Evolutionary conservation across 2,888 invertebrate species (phyloP).

Genomic region (Stictocephala bisonia): DNA sequence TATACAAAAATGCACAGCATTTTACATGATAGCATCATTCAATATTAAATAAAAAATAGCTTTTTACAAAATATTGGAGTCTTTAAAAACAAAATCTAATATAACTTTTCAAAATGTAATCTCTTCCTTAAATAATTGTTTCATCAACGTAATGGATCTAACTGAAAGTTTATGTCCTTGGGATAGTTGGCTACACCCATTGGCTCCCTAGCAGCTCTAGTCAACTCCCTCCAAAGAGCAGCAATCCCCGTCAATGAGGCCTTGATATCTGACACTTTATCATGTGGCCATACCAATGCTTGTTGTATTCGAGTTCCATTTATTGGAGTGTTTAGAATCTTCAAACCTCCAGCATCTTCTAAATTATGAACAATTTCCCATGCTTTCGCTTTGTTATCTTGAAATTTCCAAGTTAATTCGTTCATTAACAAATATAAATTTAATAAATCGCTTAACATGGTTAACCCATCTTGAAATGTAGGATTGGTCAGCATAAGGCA

Average conservation of each 20-base stretch:
- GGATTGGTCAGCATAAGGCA: not conserved
- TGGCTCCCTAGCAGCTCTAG: not conserved
- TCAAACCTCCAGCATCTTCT: not conserved
- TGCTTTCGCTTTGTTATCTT: conserved; percentile 12
- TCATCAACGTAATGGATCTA: no score
- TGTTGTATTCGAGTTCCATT: conserved; percentile 7
- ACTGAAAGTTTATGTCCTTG: not conserved
- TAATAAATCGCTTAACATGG: not conserved
- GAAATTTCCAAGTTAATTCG: not conserved
- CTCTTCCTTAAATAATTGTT: no score
- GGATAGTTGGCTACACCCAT: not conserved
- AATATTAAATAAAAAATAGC: no score
- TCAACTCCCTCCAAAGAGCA: not conserved
- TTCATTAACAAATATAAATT: not conserved
- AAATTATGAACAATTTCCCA: not conserved
- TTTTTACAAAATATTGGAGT: no score
- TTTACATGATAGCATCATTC: no score
- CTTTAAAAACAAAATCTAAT: no score
- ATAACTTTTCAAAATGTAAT: no score
- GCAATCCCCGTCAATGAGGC: not conserved
- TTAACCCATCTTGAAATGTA: not conserved
- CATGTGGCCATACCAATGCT: conserved; percentile 11
- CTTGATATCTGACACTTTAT: conserved; percentile 11
- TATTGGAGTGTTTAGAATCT: not conserved
- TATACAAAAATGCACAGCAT: no score